Conservation (phyloP, 2,113 vertebrate genomes). For the Orycteropus afer region DNA sequence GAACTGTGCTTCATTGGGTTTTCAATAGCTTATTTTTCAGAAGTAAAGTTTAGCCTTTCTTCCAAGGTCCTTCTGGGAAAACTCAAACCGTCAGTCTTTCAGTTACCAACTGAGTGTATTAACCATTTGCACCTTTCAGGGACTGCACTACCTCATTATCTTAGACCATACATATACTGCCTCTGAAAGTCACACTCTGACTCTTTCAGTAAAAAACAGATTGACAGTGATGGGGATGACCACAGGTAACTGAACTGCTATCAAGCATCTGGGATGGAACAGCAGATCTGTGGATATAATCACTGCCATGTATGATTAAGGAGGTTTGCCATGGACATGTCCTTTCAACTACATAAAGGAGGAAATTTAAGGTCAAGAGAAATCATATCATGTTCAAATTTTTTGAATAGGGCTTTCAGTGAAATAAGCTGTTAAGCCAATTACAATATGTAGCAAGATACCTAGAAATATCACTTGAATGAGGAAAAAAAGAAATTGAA, state of each 20-base stretch:
- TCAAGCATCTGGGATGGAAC: neutral
- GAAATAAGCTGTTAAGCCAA: conserved; percentile 49
- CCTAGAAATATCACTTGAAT: conserved; percentile 41
- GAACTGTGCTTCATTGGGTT: neutral
- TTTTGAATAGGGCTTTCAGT: conserved; percentile 37
- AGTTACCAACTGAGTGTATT: neutral
- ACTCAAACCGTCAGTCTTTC: neutral
- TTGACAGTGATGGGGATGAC: neutral
- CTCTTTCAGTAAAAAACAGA: neutral
- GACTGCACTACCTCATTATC: neutral
- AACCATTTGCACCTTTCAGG: neutral
- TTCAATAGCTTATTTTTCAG: neutral
- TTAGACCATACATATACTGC: neutral
- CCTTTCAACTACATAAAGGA: conserved; percentile 16
- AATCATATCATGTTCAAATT: neutral
- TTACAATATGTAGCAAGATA: conserved; percentile 16
- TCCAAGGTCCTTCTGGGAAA: neutral
- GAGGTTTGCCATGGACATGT: neutral
- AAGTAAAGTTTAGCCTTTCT: neutral
- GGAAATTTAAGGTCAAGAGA: conserved; percentile 39
- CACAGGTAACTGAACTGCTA: neutral
- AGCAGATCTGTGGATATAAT: neutral
- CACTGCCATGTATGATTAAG: neutral
- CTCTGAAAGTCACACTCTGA: neutral
- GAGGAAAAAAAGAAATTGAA: neutral